Base-by-base conservation (phyloP, 35 echinoderm and acorn worm species). In the Ophioderma brevispina region DNA sequence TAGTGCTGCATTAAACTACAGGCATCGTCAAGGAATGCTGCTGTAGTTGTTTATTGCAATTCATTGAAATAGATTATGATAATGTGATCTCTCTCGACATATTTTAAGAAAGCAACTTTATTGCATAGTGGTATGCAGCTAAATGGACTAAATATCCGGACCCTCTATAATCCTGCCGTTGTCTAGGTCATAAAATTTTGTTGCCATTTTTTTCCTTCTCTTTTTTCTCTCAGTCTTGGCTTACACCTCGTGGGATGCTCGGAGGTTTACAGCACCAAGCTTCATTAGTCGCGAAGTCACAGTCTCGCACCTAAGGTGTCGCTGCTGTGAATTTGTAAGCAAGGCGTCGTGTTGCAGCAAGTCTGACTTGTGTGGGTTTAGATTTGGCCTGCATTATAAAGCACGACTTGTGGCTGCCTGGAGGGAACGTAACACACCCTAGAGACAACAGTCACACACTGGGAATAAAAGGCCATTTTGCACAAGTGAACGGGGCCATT, bases 391-490 rank as follows among this genome's bases (percentile, higher is more conserved):
- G 59, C 23, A 70, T 70, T 70, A 13, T 70, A 70, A 70, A 70
- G 28, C 59, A 70, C n/a, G 59, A 70, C 59, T 70, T 25, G 17
- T 25, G 41, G 41, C 41, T 70, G 59, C 59, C 59, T 25, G 5
- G n/a, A 1, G 59, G 59, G 59, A 70, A 70, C 28, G 2, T 6
- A 70, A 70, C 5, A 25, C 59, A 70, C 59, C 59, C 59, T 25
- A 6, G 59, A 70, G 59, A 70, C 59, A 13, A 70, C 59, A 70
- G 59, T 52, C 59, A 70, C 59, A 70, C 59, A 70, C 1, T 25
- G 17, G 59, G 59, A 70, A 70, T 70, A 70, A 70, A 70, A 70
- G 59, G 59, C 59, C 59, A 70, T 70, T 70, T 70, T 70, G 59
- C 59, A 70, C 59, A 70, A 13, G 59, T 70, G 59, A 70, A 25